phyloP scores from a whole-genome alignment of 2,113 vertebrate species.

The Peucedramus taeniatus region DNA sequence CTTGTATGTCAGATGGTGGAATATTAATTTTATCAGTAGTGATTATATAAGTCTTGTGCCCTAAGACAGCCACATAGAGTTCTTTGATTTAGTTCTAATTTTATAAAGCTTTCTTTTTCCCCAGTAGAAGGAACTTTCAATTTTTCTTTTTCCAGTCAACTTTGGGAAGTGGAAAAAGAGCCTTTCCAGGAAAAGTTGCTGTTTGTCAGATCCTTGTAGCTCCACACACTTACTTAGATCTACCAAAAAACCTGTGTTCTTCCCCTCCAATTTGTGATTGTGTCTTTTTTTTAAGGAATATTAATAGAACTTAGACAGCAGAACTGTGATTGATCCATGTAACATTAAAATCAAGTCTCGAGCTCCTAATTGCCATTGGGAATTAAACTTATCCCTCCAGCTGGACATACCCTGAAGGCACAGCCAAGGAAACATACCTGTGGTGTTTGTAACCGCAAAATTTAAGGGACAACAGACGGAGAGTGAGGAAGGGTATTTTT shows the following conservation, averaged over 20 bases:
- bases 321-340: background rate
- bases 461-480: background rate
- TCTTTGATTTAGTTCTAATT: background rate
- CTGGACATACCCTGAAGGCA: background rate
- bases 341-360: background rate
- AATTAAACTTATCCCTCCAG: background rate
- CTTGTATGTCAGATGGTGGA: background rate
- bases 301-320: background rate
- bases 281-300: background rate
- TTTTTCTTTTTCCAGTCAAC: background rate
- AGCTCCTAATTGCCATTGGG: background rate
- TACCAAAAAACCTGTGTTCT: background rate
- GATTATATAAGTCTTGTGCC: background rate
- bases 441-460: background rate
- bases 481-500: fast-evolving
- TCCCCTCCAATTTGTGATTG: background rate
- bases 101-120: background rate
- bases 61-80: background rate
- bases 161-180: background rate
- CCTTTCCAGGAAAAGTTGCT: background rate
- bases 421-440: background rate
- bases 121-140: background rate
- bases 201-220: background rate
- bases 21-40: background rate
- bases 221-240: background rate